These are phyloP conservation scores for Mirza zaza DNA, from an alignment of 2,113 vertebrate genomes.

Conservation along the genomic window DNA sequence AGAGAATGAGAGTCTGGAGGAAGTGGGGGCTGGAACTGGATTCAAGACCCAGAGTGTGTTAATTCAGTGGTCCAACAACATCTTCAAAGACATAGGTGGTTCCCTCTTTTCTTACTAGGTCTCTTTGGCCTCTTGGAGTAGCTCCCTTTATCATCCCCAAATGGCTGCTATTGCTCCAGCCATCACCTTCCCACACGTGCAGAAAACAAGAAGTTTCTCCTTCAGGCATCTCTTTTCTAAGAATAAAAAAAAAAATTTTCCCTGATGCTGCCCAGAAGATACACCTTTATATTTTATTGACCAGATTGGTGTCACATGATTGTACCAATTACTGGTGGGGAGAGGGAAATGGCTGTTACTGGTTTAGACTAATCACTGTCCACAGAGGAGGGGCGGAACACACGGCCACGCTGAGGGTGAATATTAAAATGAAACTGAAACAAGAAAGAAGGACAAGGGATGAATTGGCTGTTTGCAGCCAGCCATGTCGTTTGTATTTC, in stretches of 20 bases:
- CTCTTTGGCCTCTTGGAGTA: background rate
- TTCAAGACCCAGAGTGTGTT: background rate
- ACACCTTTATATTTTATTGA: background rate
- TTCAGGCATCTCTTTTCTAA: slow-evolving; percentile 23
- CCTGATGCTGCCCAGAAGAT: background rate
- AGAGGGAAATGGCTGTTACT: background rate
- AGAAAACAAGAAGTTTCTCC: slow-evolving; percentile 13
- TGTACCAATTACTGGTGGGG: background rate
- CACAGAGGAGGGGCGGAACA: background rate
- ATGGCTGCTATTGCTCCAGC: slow-evolving; percentile 50
- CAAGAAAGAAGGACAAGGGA: background rate
- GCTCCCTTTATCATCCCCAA: background rate
- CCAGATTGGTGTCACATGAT: background rate
- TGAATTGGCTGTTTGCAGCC: background rate
- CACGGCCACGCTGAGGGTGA: background rate
- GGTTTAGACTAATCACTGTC: background rate
- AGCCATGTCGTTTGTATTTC: background rate
- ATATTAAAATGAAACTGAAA: background rate
- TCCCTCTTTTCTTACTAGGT: background rate
- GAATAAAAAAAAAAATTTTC: background rate
- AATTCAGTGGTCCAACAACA: background rate
- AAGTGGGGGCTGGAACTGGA: background rate
- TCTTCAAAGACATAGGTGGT: background rate
- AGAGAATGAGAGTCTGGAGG: background rate
- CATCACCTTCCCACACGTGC: background rate